Conservation (phyloP, 1,140 invertebrate species). For the Luehdorfia chinensis region DNA sequence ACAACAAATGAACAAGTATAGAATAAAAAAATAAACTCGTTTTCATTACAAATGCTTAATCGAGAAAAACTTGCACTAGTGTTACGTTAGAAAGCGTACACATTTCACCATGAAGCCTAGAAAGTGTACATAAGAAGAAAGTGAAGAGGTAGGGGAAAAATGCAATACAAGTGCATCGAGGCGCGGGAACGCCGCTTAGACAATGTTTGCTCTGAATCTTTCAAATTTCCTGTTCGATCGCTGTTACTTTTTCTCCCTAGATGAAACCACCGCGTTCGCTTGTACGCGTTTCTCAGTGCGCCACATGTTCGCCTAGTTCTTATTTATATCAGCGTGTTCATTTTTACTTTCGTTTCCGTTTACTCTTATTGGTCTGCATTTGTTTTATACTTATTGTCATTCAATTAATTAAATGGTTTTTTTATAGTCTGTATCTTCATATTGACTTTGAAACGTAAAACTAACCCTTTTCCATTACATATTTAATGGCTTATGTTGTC, state of each 20-base stretch:
- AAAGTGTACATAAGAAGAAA: slow-evolving; percentile 75
- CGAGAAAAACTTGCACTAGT: slow-evolving; percentile 72
- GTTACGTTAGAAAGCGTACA: slow-evolving; percentile 71
- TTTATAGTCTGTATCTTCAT: too few species aligned
- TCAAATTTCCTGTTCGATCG: slow-evolving; percentile 52
- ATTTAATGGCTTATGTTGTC: too few species aligned
- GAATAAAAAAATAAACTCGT: slow-evolving; percentile 57
- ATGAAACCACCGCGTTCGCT: slow-evolving; percentile 53
- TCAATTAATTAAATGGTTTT: too few species aligned
- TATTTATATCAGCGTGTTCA: slow-evolving; percentile 69
- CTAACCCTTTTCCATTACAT: too few species aligned
- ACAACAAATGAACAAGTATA: slow-evolving; percentile 24
- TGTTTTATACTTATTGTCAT: too few species aligned
- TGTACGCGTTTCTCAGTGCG: slow-evolving; percentile 52
- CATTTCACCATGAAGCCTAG: slow-evolving; percentile 74
- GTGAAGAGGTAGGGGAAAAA: slow-evolving; percentile 71
- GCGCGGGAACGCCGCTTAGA: slow-evolving; percentile 43
- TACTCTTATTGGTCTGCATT: slow-evolving; percentile 60
- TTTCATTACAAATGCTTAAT: slow-evolving; percentile 63
- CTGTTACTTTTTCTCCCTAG: slow-evolving; percentile 63
- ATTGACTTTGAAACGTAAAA: too few species aligned
- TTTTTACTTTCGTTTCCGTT: slow-evolving; percentile 76
- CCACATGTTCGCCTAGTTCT: slow-evolving; percentile 59
- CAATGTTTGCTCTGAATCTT: slow-evolving; percentile 55
- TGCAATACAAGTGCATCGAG: slow-evolving; percentile 48